Evolutionary conservation across 2,888 invertebrate genomes (phyloP), one percentile per base, ranked within the genome.

Genomic region (Adineta ricciae): DNA sequence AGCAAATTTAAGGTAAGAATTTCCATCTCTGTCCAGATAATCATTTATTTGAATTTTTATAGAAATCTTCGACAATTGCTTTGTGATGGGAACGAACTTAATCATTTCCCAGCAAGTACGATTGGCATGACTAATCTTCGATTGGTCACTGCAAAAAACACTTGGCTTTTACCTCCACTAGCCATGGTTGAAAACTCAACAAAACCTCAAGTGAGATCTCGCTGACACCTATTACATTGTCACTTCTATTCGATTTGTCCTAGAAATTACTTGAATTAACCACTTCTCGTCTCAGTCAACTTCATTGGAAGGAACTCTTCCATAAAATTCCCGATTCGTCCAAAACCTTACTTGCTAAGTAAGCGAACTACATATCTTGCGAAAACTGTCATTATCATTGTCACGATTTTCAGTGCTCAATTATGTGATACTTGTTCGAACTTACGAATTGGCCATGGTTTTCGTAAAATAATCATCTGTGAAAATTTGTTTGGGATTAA

Each of bases 401-500:
- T 64, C 3, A 14, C 24, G 2, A 8, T 78, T 41, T 41, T 78
- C 41, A 78, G 73, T 24, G 73, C 73, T 78, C 73, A 78, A 24
- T 9, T 41, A 21, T 78, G 73, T 78, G 73, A 78, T 41, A 24
- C 73, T 38, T 78, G 73, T 78, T 21, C 21, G n/a, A 19, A 32
- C 9, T 41, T 78, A 41, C 73, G 73, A 24, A 24, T 78, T 21
- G 4, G 21, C 24, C 19, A 41, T 41, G 73, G 73, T 41, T 78
- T 24, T 78, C 38, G 73, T 41, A 24, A 32, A 24, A 41, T 78
- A 11, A 24, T 78, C 9, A 78, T 90, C 8, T 88, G 89, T 24
- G 87, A 87, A 14, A 87, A 88, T 84, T 87, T 90, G 78, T 90
- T 89, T 86, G 89, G 89, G 5, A 88, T 90, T 50, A 88, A 88